These are phyloP conservation scores for Mimumesa dahlbomi DNA, from an alignment of 2,888 invertebrate species.

Conservation along the genomic window DNA sequence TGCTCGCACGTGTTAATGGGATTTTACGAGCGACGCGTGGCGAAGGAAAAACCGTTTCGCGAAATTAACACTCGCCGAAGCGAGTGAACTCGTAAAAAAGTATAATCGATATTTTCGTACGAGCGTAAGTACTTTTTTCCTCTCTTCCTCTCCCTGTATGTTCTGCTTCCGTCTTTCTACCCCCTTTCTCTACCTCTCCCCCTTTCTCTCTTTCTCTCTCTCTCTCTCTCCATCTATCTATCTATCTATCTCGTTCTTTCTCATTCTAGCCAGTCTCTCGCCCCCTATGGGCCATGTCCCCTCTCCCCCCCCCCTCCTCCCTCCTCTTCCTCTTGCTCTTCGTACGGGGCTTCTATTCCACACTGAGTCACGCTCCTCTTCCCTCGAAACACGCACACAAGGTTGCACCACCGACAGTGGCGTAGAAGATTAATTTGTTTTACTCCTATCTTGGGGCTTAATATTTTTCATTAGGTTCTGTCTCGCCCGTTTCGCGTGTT, in stretches of 20 bases:
- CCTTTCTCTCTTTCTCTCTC: neutral
- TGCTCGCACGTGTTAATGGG: slow-evolving; percentile 64
- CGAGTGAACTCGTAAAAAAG: slow-evolving; percentile 67
- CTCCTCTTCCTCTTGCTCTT: too few relatives aligned
- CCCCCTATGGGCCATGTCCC: slow-evolving; percentile 4
- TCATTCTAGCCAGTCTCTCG: slow-evolving; percentile 20
- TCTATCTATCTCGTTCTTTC: slow-evolving; percentile 5
- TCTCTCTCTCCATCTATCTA: neutral
- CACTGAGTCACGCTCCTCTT: slow-evolving; percentile 43
- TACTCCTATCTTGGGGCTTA: slow-evolving; percentile 55
- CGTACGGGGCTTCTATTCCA: slow-evolving; percentile 22
- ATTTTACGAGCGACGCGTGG: slow-evolving; percentile 67
- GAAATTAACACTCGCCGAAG: slow-evolving; percentile 70
- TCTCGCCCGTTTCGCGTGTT: slow-evolving; percentile 28
- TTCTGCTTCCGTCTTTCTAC: neutral
- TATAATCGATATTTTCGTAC: slow-evolving; percentile 72
- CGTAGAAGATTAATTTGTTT: slow-evolving; percentile 61
- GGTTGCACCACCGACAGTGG: slow-evolving; percentile 32
- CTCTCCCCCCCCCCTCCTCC: too few relatives aligned
- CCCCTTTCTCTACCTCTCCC: neutral
- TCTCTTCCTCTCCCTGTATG: slow-evolving; percentile 8
- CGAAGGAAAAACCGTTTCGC: slow-evolving; percentile 63
- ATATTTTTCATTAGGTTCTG: slow-evolving; percentile 61
- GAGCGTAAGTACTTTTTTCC: slow-evolving; percentile 56
- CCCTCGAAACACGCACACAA: slow-evolving; percentile 3